A percentile compares a stretch with the other conserved stretches of the same genome.
These are phyloP conservation scores for Hippotragus niger DNA, from an alignment of 2,113 vertebrate species.

Conservation along the genomic window DNA sequence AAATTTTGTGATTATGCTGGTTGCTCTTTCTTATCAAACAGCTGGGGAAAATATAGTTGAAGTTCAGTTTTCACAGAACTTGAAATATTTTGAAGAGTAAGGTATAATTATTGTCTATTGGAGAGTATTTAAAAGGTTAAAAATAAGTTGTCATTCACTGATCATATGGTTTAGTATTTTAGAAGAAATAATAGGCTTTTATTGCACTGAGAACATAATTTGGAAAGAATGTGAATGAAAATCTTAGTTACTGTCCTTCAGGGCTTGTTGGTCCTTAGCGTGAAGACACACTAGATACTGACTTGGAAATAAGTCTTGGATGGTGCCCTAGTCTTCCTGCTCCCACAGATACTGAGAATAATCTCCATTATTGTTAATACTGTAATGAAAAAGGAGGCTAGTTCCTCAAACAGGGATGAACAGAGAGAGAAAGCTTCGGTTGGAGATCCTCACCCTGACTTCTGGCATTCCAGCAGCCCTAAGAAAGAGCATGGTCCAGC, in stretches of 20 bases:
- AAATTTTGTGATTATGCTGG: neutral
- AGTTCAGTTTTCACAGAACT: neutral
- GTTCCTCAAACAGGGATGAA: neutral
- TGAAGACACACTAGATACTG: neutral
- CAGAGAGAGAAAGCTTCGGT: neutral
- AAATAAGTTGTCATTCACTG: neutral
- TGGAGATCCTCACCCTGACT: neutral
- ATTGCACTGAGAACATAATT: neutral
- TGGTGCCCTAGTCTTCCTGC: neutral
- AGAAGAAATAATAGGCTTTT: neutral
- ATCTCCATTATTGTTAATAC: neutral
- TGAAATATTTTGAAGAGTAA: slow-evolving; percentile 29
- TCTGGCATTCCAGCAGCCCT: neutral
- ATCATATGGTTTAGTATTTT: neutral
- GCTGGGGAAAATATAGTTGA: neutral
- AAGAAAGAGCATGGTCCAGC: neutral
- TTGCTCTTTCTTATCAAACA: neutral
- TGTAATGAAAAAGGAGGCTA: neutral
- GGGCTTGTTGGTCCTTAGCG: neutral
- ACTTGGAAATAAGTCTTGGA: slow-evolving; percentile 5
- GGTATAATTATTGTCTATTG: neutral
- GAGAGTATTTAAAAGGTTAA: slow-evolving; percentile 23
- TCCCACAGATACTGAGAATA: neutral
- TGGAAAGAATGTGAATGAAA: slow-evolving; percentile 1
- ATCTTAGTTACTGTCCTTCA: neutral